These are phyloP conservation scores for Meta bourneti DNA, from an alignment of 2,888 invertebrate genomes.

Conservation along the genomic window DNA sequence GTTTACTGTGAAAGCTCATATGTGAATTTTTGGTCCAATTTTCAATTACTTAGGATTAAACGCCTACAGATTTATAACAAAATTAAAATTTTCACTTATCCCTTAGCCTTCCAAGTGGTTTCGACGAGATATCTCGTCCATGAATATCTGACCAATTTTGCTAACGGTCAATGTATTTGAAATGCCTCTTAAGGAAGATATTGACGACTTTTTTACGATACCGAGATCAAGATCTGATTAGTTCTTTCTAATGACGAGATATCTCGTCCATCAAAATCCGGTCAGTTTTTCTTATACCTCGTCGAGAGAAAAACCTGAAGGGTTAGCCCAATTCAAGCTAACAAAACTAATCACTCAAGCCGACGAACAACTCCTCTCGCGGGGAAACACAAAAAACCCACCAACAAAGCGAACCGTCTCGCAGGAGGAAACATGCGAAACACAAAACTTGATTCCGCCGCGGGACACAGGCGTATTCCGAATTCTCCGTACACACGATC, in stretches of 20 bases:
- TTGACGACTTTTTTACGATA: too few species aligned
- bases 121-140: too few species aligned
- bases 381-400: not conserved
- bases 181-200: too few species aligned
- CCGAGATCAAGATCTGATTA: too few species aligned
- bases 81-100: not conserved
- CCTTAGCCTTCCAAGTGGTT: not conserved
- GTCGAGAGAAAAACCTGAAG: too few species aligned
- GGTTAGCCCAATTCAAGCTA: not conserved
- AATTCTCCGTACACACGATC: slow-evolving; percentile 57
- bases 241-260: too few species aligned
- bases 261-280: too few species aligned
- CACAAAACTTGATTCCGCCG: slow-evolving; percentile 44
- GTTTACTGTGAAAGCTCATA: too few species aligned
- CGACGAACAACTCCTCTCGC: not conserved
- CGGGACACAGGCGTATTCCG: slow-evolving; percentile 42
- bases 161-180: too few species aligned
- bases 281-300: too few species aligned
- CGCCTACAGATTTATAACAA: not conserved
- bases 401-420: not conserved
- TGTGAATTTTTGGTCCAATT: too few species aligned
- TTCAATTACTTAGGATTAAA: not conserved
- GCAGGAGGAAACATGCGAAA: slow-evolving; percentile 16
- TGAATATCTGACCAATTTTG: too few species aligned
- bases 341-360: not conserved